Base-by-base conservation (phyloP, 2,797 vertebrate species). In the Rhyacichthys aspro region DNA sequence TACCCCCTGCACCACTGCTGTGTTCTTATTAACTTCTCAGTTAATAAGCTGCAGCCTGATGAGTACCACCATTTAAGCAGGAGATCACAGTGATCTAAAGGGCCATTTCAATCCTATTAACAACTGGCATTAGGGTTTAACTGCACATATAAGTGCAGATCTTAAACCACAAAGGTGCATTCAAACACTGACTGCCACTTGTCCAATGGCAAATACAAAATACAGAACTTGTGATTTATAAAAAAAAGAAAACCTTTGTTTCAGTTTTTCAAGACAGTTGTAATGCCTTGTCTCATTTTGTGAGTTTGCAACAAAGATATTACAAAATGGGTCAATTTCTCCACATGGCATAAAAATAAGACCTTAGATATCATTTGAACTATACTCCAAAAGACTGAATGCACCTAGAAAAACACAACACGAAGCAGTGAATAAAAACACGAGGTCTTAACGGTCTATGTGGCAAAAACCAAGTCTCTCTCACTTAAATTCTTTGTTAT, bases 41-140 rank as follows among this genome's bases (percentile, higher is more conserved):
- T 70, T 79, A 70, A 82, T 68, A 77, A 64, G 34, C 63, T 63
- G 59, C 45, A 43, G 38, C 67, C 62, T 59, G 70, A 82, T 70
- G 67, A 78, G 48, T 33, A 55, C 63, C 56, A 59, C 46, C 59
- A 44, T 70, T 43, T 49, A 14, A 49, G 62, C 33, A 54, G 58
- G 46, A 68, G 53, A 68, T 67, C 45, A 69, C 44, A 11, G 11
- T 59, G 65, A 86, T 79, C 56, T 68, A 44, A 82, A 74, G 74
- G 60, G 64, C 62, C 62, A 60, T 70, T 84, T 71, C 17, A 45
- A 41, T 49, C 14, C 34, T 23, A 76, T 77, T 76, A 72, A 65
- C 38, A 67, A 32, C 63, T 12, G 42, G 6, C 32, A 39, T 47
- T 23, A 62, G 33, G 63, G 61, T 66, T 17, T 43, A 60, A 59